These are phyloP conservation scores for Psettodes erumei DNA, from an alignment of 2,113 vertebrate species.

Conservation along the genomic window DNA sequence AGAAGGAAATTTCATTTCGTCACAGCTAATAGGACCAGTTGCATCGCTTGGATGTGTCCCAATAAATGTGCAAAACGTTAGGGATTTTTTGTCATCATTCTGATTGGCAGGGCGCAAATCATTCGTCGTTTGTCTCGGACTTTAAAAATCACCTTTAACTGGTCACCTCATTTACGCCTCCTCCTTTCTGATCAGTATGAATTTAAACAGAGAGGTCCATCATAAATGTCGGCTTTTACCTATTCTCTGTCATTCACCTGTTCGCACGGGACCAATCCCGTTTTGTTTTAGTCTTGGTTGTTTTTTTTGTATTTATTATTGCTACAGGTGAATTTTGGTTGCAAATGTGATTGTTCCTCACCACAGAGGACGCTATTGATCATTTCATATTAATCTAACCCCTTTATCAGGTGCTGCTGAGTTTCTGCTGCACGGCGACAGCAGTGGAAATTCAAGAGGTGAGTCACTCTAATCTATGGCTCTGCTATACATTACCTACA, in stretches of 20 bases:
- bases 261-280: too few relatives aligned
- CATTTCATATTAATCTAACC: neutral
- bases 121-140: neutral
- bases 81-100: neutral
- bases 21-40: slow-evolving; percentile 38
- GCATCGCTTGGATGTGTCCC: slow-evolving; percentile 14
- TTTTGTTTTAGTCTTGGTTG: too few relatives aligned
- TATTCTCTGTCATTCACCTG: neutral
- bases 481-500: slow-evolving; percentile 11
- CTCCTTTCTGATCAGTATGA: neutral
- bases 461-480: slow-evolving; percentile 3
- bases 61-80: slow-evolving; percentile 2
- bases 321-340: neutral
- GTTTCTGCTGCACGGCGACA: neutral
- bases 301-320: neutral
- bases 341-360: neutral
- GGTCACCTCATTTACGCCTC: neutral
- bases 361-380: neutral
- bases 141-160: neutral
- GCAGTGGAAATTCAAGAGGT: neutral
- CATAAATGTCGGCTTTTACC: neutral
- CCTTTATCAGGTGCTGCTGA: neutral
- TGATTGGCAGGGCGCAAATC: neutral
- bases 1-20: slow-evolving; percentile 36
- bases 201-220: slow-evolving; percentile 9